phyloP scores from a whole-genome alignment of 2,113 vertebrate genomes.

The Mirounga angustirostris region DNA sequence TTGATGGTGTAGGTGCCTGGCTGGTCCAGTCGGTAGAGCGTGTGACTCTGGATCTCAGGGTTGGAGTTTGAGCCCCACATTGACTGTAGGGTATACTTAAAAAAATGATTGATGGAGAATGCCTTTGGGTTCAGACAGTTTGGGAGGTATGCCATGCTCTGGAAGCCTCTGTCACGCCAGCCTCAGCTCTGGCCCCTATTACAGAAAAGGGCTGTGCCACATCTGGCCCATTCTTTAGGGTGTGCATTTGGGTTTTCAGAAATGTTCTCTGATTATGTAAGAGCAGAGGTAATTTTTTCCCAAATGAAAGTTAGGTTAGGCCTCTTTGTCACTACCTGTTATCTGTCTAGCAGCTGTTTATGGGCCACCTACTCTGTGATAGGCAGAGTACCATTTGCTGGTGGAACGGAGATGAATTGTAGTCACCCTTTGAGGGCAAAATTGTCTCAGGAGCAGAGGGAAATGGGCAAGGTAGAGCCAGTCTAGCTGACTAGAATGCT shows the following conservation, averaged over 20 bases:
- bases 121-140: too few species aligned
- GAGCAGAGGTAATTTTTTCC: not conserved
- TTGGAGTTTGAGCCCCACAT: not conserved
- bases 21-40: not conserved
- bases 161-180: not conserved
- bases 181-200: not conserved
- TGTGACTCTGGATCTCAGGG: not conserved
- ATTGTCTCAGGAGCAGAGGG: not conserved
- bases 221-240: not conserved
- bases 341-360: not conserved
- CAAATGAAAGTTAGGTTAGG: not conserved
- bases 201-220: not conserved
- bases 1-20: not conserved
- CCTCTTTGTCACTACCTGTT: not conserved
- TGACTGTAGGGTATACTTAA: not conserved
- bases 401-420: not conserved
- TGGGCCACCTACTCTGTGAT: not conserved
- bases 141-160: not conserved
- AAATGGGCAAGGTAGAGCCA: not conserved
- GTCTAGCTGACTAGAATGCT: not conserved
- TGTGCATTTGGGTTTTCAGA: conserved; percentile 4
- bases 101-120: not conserved
- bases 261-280: not conserved
- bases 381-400: not conserved
- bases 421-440: not conserved